A percentile compares a stretch with the other conserved stretches of the same genome.
phyloP scores from a whole-genome alignment of 2,797 vertebrate species.

The Dryobates pubescens region DNA sequence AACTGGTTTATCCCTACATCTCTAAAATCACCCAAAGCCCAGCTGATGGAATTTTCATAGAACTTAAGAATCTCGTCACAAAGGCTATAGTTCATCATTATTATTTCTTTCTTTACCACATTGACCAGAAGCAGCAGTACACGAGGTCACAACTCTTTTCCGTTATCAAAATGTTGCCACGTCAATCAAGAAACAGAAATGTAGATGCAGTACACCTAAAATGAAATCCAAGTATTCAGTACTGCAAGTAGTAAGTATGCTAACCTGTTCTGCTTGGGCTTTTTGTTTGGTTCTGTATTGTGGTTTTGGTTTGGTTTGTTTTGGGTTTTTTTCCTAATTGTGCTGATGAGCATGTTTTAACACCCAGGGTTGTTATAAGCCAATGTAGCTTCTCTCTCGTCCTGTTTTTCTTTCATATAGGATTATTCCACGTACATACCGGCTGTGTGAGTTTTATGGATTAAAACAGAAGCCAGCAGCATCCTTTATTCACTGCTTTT shows the following conservation, averaged over 20 bases:
- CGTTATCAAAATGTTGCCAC: not conserved
- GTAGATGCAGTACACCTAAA: not conserved
- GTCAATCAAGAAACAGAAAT: not conserved
- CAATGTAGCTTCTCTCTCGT: not conserved
- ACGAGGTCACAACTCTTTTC: not conserved
- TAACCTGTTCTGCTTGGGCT: not conserved
- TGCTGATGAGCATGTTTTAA: conserved; percentile 13
- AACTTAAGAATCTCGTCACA: not conserved
- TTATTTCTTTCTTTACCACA: not conserved
- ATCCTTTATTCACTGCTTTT: conserved; percentile 12
- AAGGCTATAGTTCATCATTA: not conserved
- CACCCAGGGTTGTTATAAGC: not conserved
- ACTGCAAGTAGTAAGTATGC: not conserved
- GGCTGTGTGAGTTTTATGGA: conserved; percentile 34
- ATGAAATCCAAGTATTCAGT: not conserved
- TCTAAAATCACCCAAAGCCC: not conserved
- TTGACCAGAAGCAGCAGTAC: not conserved
- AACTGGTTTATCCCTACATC: not conserved
- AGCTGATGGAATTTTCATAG: not conserved
- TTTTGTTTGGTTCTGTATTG: not conserved
- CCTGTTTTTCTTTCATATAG: conserved; percentile 24
- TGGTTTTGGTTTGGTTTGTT: not conserved
- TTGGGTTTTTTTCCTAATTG: not conserved
- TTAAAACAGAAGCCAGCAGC: conserved; percentile 52
- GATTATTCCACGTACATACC: conserved; percentile 32